Evolutionary conservation across 2,888 invertebrate species (phyloP).

Genomic region (Heliconius hortense): DNA sequence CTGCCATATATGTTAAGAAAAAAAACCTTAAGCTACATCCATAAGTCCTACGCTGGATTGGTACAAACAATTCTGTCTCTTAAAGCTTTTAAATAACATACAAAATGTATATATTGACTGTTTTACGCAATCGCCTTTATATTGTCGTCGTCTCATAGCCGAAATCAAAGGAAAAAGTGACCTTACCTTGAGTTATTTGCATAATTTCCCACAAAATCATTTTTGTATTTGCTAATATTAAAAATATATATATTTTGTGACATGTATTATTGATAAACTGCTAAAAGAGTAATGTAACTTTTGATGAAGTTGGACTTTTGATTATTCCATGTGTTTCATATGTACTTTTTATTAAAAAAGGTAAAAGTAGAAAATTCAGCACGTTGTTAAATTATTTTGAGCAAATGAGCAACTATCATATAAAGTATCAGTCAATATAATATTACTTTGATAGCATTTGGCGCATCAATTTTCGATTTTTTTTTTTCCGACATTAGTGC

Average conservation of each 20-base stretch:
- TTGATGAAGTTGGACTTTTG: no score
- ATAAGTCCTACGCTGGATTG: neutral
- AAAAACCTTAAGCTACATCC: constrained; percentile 5
- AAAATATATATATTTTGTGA: neutral
- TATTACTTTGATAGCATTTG: no score
- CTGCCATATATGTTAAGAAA: neutral
- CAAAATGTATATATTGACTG: neutral
- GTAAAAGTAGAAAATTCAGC: neutral
- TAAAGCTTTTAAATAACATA: constrained; percentile 12
- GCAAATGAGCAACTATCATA: neutral
- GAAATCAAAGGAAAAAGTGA: constrained; percentile 16
- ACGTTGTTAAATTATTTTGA: neutral
- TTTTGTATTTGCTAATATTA: neutral
- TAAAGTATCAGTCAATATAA: neutral
- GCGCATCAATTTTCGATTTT: neutral
- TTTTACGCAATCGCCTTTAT: neutral
- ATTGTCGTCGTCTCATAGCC: constrained; percentile 2
- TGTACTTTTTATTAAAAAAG: neutral
- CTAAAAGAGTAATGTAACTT: no score
- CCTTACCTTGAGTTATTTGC: neutral
- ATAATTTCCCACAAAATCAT: neutral
- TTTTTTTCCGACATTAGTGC: neutral
- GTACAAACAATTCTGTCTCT: constrained; percentile 26
- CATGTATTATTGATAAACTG: no score
- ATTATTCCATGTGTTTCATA: neutral